These are phyloP conservation scores for Malurus elegans DNA, from an alignment of 2,113 vertebrate genomes.

Conservation along the genomic window DNA sequence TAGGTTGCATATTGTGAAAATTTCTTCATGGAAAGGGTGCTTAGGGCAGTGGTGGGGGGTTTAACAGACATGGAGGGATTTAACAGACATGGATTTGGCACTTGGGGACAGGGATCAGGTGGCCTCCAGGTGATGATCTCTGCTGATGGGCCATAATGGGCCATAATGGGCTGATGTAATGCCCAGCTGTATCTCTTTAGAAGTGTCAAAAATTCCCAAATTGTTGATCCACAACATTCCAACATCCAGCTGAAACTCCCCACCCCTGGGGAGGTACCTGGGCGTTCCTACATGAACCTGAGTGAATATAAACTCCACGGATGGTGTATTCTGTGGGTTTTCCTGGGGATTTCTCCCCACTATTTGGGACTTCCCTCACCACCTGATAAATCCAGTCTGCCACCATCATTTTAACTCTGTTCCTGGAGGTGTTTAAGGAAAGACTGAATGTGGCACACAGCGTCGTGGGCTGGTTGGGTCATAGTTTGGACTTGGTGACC, in stretches of 20 bases:
- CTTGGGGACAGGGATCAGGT: too few species aligned
- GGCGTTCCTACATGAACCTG: fast-evolving
- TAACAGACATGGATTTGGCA: too few species aligned
- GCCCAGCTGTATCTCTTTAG: neutral
- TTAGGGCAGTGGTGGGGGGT: too few species aligned
- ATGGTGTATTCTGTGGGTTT: fast-evolving
- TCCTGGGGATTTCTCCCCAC: neutral
- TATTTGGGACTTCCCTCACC: neutral
- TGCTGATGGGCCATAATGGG: neutral
- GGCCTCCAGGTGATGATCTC: neutral
- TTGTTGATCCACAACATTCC: neutral
- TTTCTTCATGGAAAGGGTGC: too few species aligned
- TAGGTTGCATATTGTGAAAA: too few species aligned
- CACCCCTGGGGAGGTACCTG: neutral
- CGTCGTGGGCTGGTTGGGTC: neutral
- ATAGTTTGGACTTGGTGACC: neutral
- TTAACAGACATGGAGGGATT: too few species aligned
- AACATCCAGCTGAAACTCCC: fast-evolving
- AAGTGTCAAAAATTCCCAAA: fast-evolving
- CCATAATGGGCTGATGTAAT: too few species aligned
- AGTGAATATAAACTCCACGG: neutral
- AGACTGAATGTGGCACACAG: neutral
- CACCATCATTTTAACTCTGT: neutral
- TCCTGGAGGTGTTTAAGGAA: neutral
- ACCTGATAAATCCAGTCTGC: neutral